Conservation (phyloP, 2,113 vertebrate species). For the Leucopsar rothschildi region DNA sequence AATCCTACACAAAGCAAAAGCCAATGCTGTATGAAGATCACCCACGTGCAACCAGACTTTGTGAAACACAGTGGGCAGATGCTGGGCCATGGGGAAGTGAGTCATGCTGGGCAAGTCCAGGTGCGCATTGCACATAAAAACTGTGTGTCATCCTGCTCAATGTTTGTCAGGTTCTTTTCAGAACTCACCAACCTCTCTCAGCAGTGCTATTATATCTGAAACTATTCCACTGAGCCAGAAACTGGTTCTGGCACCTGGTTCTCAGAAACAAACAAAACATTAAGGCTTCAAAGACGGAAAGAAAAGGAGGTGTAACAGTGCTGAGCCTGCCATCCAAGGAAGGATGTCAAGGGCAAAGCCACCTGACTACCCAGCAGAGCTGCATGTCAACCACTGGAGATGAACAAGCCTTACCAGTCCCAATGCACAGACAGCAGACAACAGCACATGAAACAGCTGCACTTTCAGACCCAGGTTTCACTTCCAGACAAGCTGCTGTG, state of each 20-base stretch:
- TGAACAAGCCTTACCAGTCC: not conserved
- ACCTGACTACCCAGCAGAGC: not conserved
- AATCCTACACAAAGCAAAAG: not conserved
- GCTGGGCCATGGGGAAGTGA: not conserved
- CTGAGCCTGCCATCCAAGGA: not conserved
- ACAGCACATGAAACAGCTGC: not conserved
- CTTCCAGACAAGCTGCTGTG: not conserved
- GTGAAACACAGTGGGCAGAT: not conserved
- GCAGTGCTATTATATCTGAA: fast-evolving
- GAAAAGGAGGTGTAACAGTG: not conserved
- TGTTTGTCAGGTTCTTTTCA: not conserved
- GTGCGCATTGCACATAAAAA: not conserved
- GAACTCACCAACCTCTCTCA: not conserved
- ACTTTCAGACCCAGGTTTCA: not conserved
- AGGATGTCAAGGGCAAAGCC: not conserved
- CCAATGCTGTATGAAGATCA: not conserved
- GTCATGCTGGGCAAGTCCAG: not conserved
- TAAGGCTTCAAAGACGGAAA: fast-evolving
- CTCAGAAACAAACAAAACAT: not conserved
- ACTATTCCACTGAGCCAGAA: not conserved
- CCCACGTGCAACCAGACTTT: not conserved
- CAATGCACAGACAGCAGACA: not conserved
- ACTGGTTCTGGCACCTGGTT: not conserved
- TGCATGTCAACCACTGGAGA: not conserved
- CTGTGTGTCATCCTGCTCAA: not conserved